Conservation (phyloP, 2,797 vertebrate genomes). For the Gadopsis marmoratus region DNA sequence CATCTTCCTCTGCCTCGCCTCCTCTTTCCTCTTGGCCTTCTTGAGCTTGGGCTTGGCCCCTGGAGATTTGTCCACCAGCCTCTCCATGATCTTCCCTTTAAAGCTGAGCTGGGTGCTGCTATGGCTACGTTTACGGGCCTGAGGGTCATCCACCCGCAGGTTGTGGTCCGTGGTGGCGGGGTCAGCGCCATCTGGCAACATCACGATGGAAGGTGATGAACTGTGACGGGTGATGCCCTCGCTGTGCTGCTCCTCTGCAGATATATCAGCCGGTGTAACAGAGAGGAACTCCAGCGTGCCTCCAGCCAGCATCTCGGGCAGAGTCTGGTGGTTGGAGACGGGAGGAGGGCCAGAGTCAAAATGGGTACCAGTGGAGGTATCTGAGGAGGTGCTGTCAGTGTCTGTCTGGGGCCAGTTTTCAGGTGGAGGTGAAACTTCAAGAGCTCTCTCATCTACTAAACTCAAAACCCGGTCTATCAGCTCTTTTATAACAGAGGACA, state of each 20-base stretch:
- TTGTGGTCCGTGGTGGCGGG: conserved; percentile 79
- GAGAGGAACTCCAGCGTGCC: conserved; percentile 89
- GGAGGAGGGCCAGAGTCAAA: conserved; percentile 68
- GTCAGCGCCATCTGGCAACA: conserved; percentile 81
- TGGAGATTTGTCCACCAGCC: conserved; percentile 91
- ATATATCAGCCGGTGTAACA: conserved; percentile 70
- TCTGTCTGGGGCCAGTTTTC: conserved; percentile 86
- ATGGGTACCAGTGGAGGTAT: conserved; percentile 71
- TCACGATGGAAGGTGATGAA: conserved; percentile 93
- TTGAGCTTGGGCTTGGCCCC: conserved; percentile 97
- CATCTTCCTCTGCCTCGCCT: conserved; percentile 87
- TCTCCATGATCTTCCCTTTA: conserved; percentile 94
- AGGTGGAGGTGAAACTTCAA: conserved; percentile 64
- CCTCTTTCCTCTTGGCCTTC: conserved; percentile 92
- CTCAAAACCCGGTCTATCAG: conserved; percentile 90
- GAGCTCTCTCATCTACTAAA: conserved; percentile 82
- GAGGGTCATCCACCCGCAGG: conserved; percentile 83
- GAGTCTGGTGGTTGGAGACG: conserved; percentile 78
- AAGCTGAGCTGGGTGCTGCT: conserved; percentile 97
- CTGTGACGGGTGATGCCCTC: conserved; percentile 91
- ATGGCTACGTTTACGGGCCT: conserved; percentile 92
- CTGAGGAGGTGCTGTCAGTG: conserved; percentile 84
- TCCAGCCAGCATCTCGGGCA: conserved; percentile 86
- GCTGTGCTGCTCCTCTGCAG: conserved; percentile 72
- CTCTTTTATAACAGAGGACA: conserved; percentile 90